Base-by-base conservation (phyloP, 2,888 invertebrate genomes). In the Rhynchonema sp. region DNA sequence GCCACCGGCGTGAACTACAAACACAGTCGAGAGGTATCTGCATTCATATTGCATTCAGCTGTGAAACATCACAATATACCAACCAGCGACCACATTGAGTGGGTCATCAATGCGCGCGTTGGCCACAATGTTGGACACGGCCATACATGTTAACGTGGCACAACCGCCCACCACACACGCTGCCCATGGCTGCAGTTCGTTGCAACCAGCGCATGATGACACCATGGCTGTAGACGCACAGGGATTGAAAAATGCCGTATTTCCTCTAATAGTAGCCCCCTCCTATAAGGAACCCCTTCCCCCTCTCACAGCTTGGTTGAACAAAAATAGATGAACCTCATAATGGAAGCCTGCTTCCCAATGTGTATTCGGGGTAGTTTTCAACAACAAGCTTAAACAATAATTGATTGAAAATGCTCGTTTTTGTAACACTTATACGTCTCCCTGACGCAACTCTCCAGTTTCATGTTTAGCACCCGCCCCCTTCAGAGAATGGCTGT, bases 151-250 rank as follows among this genome's bases (percentile, higher is more conserved):
- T n/a, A n/a, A n/a, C n/a, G n/a, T n/a, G n/a, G n/a, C n/a, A n/a
- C 1, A 66, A 56, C 0, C 77, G 46, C 46, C 77, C 1, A 73
- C 64, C 1, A 74, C 61, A 27, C 72, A 66, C 1, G 75, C 70
- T 1, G 72, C 73, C 74, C 75, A 75, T 22, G 73, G 69, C n/a
- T 70, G 63, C 63, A 73, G 68, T 3, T 66, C 65, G 61, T 77
- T 72, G 62, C 74, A 75, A 20, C 74, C 75, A 1, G 74, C 76
- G 66, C 77, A 78, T 17, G 71, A 69, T 20, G 76, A 70, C 13
- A 73, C 70, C 72, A 57, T 71, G 61, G 23, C 62, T 59, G 30
- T 22, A 46, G n/a, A 25, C 6, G 52, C 17, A 6, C n/a, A n/a
- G 52, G 13, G n/a, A 38, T 17, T 6, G 9, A 38, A 38, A 13